phyloP scores from a whole-genome alignment of 2,797 vertebrate genomes.

The Mormyrops attenuatus region DNA sequence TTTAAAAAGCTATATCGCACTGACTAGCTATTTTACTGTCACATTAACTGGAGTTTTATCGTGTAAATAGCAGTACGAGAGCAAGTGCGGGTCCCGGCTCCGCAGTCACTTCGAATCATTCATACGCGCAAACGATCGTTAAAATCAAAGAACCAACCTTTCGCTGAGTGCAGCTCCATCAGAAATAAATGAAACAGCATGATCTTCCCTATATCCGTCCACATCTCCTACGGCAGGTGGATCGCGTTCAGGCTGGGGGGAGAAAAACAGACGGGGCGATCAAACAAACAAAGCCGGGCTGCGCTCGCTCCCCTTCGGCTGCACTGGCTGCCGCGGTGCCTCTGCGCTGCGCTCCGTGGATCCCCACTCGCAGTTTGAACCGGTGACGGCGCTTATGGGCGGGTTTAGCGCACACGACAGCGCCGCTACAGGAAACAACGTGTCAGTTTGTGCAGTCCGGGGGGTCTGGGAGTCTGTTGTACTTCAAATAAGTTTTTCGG shows the following conservation, averaged over 20 bases:
- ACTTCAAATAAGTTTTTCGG: not conserved
- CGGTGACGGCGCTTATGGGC: slow-evolving; percentile 57
- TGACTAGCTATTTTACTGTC: not conserved
- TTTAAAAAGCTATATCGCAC: not conserved
- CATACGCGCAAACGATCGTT: slow-evolving; percentile 9
- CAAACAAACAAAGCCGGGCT: slow-evolving; percentile 27
- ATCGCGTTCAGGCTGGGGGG: slow-evolving; percentile 35
- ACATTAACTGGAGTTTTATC: not conserved
- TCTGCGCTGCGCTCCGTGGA: slow-evolving; percentile 24
- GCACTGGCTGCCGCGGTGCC: slow-evolving; percentile 14
- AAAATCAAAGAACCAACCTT: slow-evolving; percentile 52
- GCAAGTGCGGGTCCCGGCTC: not conserved
- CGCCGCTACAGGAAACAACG: slow-evolving; percentile 12
- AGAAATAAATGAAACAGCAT: slow-evolving; percentile 64
- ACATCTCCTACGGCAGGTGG: slow-evolving; percentile 60
- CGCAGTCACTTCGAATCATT: slow-evolving; percentile 17
- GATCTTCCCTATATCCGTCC: slow-evolving; percentile 61
- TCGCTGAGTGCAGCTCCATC: slow-evolving; percentile 51
- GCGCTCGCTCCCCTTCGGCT: slow-evolving; percentile 24
- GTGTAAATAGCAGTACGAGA: not conserved
- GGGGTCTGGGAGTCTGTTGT: not conserved
- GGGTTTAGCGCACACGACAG: slow-evolving; percentile 42
- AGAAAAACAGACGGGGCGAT: slow-evolving; percentile 22
- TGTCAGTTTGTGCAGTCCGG: not conserved
- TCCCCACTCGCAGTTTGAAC: slow-evolving; percentile 50